These are phyloP conservation scores for Lycodopsis pacificus DNA, from an alignment of 2,797 vertebrate species.

Conservation along the genomic window DNA sequence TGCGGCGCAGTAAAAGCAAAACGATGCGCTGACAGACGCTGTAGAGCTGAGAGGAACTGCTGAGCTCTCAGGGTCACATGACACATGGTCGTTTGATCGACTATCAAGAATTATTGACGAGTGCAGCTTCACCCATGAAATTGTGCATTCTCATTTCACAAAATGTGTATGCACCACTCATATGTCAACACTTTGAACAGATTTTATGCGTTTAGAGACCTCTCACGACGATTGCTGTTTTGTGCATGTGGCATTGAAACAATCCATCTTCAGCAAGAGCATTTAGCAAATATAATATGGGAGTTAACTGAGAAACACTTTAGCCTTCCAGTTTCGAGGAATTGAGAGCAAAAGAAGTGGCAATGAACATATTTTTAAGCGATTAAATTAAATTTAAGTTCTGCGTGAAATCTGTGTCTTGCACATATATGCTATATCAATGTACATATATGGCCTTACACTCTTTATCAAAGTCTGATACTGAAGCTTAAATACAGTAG, in stretches of 20 bases:
- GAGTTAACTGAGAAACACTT: neutral
- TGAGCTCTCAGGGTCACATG: neutral
- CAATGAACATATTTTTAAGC: neutral
- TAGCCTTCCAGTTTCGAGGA: too few species aligned
- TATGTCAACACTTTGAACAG: too few species aligned
- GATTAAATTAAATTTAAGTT: neutral
- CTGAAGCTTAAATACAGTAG: slow-evolving; percentile 13
- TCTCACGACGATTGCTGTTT: too few species aligned
- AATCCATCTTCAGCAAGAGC: neutral
- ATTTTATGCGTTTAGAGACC: too few species aligned
- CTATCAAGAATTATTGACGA: neutral
- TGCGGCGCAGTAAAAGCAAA: neutral
- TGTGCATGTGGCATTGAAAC: too few species aligned
- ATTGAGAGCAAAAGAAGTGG: neutral
- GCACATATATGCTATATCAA: too few species aligned
- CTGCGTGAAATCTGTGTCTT: too few species aligned
- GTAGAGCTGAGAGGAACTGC: neutral
- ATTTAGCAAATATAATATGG: neutral
- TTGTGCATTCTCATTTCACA: too few species aligned
- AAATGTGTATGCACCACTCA: too few species aligned
- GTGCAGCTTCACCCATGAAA: neutral
- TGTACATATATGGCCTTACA: neutral
- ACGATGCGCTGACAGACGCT: neutral
- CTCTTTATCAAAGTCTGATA: slow-evolving; percentile 13
- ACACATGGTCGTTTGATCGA: neutral